A percentile compares a stretch with the other conserved stretches of the same genome.
These are phyloP conservation scores for Mycogona germanica DNA, from an alignment of 2,888 invertebrate species.

Conservation along the genomic window DNA sequence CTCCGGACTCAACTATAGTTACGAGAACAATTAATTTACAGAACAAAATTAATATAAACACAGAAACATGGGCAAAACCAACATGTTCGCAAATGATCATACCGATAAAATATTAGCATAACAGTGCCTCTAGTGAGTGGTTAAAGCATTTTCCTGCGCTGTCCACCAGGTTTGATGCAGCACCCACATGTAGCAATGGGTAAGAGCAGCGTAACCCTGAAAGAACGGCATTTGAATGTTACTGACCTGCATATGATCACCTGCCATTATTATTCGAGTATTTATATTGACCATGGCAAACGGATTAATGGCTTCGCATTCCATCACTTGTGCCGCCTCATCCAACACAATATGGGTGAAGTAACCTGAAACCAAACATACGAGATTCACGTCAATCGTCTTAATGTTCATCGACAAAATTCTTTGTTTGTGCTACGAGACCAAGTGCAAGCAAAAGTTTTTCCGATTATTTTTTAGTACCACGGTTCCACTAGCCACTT, in stretches of 20 bases:
- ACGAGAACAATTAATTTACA: neutral
- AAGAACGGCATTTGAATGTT: neutral
- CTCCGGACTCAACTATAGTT: slow-evolving; percentile 56
- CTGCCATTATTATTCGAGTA: slow-evolving; percentile 66
- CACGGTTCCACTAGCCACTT: neutral
- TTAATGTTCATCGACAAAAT: neutral
- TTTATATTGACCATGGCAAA: slow-evolving; percentile 54
- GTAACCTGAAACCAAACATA: slow-evolving; percentile 35
- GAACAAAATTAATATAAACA: neutral
- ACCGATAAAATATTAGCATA: neutral
- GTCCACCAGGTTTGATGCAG: no score
- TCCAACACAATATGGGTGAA: slow-evolving; percentile 73
- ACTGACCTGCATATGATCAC: slow-evolving; percentile 60
- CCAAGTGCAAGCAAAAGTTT: no score
- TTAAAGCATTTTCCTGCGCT: no score
- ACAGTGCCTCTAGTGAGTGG: neutral
- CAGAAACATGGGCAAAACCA: neutral
- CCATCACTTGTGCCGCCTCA: slow-evolving; percentile 77
- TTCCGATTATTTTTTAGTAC: no score
- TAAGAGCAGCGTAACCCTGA: no score
- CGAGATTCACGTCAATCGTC: neutral
- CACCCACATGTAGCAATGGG: no score
- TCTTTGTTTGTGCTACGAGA: no score
- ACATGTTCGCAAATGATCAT: neutral
- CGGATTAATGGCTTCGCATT: slow-evolving; percentile 71